Conservation (phyloP, 2,888 invertebrate genomes). For the Nomada lathburiana region DNA sequence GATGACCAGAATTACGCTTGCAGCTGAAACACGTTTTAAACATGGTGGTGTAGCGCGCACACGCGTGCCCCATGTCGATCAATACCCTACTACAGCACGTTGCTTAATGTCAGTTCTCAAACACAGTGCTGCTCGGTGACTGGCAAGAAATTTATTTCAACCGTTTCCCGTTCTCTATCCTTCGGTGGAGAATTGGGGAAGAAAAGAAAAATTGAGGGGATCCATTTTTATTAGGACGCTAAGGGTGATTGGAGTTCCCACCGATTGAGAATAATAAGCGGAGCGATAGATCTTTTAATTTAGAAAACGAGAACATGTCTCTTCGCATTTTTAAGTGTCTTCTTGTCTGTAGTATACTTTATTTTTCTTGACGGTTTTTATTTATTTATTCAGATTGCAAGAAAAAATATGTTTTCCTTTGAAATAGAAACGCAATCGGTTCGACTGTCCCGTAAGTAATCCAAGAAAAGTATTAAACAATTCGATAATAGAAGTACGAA, state of each 20-base stretch:
- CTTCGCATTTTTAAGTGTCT: no score
- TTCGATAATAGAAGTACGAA: no score
- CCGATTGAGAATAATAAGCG: no score
- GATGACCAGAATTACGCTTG: constrained; percentile 63
- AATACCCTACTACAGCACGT: constrained; percentile 78
- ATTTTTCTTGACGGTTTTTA: no score
- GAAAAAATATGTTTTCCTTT: no score
- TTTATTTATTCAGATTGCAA: no score
- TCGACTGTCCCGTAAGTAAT: no score
- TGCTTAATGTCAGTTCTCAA: constrained; percentile 84
- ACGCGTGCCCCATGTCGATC: constrained; percentile 81
- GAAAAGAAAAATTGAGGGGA: background rate
- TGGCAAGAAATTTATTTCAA: constrained; percentile 69
- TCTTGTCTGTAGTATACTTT: no score
- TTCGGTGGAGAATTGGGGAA: background rate
- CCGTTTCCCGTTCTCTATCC: background rate
- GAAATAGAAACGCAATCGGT: no score
- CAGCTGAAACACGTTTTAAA: constrained; percentile 80
- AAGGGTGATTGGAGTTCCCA: no score
- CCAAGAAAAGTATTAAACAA: no score
- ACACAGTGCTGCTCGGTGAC: constrained; percentile 75
- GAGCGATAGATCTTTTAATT: background rate
- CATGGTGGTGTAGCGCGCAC: constrained; percentile 82
- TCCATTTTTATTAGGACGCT: background rate
- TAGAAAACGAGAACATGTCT: no score